phyloP scores from a whole-genome alignment of 2,113 vertebrate genomes.

The Globicephala melas region DNA sequence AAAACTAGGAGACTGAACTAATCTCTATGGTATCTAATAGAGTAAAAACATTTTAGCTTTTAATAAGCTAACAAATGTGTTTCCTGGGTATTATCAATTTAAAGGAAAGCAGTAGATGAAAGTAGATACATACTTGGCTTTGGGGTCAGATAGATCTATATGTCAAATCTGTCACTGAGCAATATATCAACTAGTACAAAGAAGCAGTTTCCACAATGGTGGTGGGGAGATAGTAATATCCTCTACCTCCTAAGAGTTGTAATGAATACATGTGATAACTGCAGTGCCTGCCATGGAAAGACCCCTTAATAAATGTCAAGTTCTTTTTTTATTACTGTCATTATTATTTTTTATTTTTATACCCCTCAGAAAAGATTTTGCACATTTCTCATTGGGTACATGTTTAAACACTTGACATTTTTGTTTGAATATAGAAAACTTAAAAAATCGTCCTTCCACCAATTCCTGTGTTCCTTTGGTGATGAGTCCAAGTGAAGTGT shows the following conservation, averaged over 20 bases:
- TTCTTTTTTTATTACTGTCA: background rate
- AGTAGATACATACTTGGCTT: background rate
- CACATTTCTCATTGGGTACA: background rate
- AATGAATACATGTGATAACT: background rate
- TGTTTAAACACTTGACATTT: background rate
- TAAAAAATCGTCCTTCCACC: background rate
- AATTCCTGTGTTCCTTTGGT: background rate
- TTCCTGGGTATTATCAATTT: background rate
- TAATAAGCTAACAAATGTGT: background rate
- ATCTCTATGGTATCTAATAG: background rate
- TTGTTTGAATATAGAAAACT: background rate
- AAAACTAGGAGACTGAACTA: background rate
- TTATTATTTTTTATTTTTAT: background rate
- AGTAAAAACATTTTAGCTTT: background rate
- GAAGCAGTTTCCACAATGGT: background rate
- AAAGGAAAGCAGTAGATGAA: background rate
- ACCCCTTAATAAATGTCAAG: background rate
- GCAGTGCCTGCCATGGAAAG: background rate
- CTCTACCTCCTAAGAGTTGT: background rate
- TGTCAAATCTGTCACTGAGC: background rate
- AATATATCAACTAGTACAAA: background rate
- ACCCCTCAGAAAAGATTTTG: background rate
- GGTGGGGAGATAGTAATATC: background rate
- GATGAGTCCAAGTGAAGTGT: background rate
- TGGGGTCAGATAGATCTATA: background rate